Evolutionary conservation across 2,888 invertebrate species (phyloP).

Genomic region (Priocnemis perturbator): DNA sequence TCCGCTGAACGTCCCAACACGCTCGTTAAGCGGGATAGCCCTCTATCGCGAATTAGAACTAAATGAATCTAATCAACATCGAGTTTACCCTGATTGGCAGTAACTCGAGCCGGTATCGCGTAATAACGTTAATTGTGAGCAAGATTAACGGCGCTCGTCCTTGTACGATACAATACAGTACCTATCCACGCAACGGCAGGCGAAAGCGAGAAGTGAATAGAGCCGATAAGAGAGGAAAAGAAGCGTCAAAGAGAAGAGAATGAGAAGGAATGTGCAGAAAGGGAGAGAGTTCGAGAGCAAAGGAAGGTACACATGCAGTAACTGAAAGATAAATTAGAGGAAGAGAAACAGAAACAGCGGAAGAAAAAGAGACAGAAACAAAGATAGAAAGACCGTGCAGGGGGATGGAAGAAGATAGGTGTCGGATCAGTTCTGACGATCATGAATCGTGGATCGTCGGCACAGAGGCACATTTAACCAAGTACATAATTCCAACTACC

Average conservation of each 20-base stretch:
- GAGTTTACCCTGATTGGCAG: constrained; percentile 28
- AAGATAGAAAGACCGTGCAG: not conserved
- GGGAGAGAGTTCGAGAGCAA: too few species aligned
- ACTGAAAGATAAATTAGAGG: not conserved
- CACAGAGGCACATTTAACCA: too few species aligned
- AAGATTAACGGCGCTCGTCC: constrained; percentile 26
- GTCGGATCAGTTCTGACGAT: too few species aligned
- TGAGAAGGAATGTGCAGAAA: too few species aligned
- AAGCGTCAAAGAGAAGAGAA: too few species aligned
- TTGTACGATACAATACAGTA: constrained; percentile 26
- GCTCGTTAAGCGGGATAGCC: constrained; percentile 19
- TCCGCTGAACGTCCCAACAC: constrained; percentile 9
- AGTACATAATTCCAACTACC: too few species aligned
- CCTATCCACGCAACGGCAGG: too few species aligned
- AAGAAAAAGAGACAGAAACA: not conserved
- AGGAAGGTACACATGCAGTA: too few species aligned
- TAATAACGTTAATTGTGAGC: constrained; percentile 37
- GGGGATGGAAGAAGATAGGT: not conserved
- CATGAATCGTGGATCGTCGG: too few species aligned
- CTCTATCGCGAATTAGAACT: constrained; percentile 28
- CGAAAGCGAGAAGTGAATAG: too few species aligned
- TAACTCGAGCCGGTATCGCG: constrained; percentile 9
- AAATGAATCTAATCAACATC: constrained; percentile 31
- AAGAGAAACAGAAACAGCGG: not conserved
- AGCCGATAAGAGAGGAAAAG: not conserved